A percentile compares a stretch with the other conserved stretches of the same genome.
Evolutionary conservation across 2,113 vertebrate genomes (phyloP).

Genomic region (Myotis davidii): DNA sequence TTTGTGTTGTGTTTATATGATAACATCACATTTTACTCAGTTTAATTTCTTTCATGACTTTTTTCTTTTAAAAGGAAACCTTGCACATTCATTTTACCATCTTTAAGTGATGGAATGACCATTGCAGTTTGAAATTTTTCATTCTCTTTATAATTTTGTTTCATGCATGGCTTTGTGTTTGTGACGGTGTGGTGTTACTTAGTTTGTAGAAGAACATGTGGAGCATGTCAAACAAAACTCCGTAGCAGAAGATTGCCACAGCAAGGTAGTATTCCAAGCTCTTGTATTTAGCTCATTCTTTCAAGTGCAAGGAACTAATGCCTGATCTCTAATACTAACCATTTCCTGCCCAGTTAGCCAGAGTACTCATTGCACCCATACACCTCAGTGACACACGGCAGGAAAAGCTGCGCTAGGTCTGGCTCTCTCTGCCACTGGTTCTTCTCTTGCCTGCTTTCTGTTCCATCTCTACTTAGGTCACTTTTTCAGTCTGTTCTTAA

Average conservation of each 20-base stretch:
- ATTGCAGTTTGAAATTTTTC: constrained; percentile 87
- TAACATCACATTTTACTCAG: constrained; percentile 73
- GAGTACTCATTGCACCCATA: not conserved
- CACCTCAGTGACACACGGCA: not conserved
- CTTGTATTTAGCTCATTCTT: constrained; percentile 76
- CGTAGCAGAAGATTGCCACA: constrained; percentile 93
- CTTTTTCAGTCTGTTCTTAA: not conserved
- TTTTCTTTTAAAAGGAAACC: constrained; percentile 77
- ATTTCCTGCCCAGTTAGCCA: not conserved
- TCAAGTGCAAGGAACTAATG: constrained; percentile 80
- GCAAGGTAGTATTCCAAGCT: constrained; percentile 93
- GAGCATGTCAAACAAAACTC: constrained; percentile 94
- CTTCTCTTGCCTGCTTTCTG: not conserved
- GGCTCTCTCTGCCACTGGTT: not conserved
- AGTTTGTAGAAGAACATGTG: constrained; percentile 98
- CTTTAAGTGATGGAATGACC: constrained; percentile 79
- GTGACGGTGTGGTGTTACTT: constrained; percentile 90
- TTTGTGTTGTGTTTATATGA: constrained; percentile 78
- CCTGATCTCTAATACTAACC: constrained; percentile 73
- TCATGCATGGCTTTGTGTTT: constrained; percentile 93
- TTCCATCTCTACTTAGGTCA: not conserved
- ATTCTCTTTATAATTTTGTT: constrained; percentile 90
- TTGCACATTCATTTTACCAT: constrained; percentile 78
- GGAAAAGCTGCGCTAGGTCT: not conserved
- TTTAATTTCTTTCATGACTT: constrained; percentile 76